Evolutionary conservation across 2,113 vertebrate species (phyloP).

Genomic region (Himantopus leucocephalus): DNA sequence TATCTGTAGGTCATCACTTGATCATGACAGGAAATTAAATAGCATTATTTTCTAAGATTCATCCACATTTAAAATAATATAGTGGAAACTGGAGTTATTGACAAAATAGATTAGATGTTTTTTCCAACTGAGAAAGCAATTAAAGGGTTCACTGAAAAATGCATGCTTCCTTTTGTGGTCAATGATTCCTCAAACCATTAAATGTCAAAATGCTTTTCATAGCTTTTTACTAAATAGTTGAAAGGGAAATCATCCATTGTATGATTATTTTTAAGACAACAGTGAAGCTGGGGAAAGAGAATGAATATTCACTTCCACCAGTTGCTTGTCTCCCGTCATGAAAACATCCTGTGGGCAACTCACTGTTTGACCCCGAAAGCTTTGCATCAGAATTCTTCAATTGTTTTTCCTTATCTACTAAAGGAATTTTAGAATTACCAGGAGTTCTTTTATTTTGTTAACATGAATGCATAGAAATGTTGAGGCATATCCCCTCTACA

Average conservation of each 20-base stretch:
- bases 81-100: not conserved
- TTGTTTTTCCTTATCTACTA: not conserved
- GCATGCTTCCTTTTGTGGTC: not conserved
- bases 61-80: not conserved
- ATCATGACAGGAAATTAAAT: not conserved
- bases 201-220: conserved; percentile 42
- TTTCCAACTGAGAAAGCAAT: not conserved
- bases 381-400: not conserved
- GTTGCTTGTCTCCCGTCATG: not conserved
- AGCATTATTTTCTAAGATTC: not conserved
- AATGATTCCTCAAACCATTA: not conserved
- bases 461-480: not conserved
- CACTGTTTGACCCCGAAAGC: not conserved
- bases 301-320: not conserved
- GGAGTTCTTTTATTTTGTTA: not conserved
- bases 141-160: not conserved
- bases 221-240: not conserved
- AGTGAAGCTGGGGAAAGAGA: not conserved
- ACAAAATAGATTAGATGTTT: not conserved
- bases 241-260: not conserved
- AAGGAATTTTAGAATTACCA: not conserved
- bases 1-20: not conserved
- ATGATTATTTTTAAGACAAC: conserved; percentile 14
- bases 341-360: not conserved
- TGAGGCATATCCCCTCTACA: not conserved